phyloP scores from a whole-genome alignment of 2,113 vertebrate species.

The Sus scrofa region T2T-Sscrofa CM000813.6:23837001-23837500 shows the following conservation, averaged over 20 bases:
- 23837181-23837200: conserved; percentile 8
- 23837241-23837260: background rate
- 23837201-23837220: background rate
- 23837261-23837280: background rate
- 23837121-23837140: background rate
- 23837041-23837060: background rate
- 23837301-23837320: background rate
- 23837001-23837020: conserved; percentile 3
- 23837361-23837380: background rate
- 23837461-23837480: background rate
- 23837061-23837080: background rate
- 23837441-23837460: background rate
- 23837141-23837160: background rate
- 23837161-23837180: background rate
- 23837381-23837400: background rate
- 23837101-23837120: background rate
- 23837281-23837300: background rate
- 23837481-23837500: background rate
- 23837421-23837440: background rate
- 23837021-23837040: background rate
- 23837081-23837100: background rate
- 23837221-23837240: background rate
- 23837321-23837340: background rate
- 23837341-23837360: conserved; percentile 3
- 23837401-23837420: background rate